These are phyloP conservation scores for Phalacrocorax aristotelis DNA, from an alignment of 2,113 vertebrate genomes.

Conservation along the genomic window DNA sequence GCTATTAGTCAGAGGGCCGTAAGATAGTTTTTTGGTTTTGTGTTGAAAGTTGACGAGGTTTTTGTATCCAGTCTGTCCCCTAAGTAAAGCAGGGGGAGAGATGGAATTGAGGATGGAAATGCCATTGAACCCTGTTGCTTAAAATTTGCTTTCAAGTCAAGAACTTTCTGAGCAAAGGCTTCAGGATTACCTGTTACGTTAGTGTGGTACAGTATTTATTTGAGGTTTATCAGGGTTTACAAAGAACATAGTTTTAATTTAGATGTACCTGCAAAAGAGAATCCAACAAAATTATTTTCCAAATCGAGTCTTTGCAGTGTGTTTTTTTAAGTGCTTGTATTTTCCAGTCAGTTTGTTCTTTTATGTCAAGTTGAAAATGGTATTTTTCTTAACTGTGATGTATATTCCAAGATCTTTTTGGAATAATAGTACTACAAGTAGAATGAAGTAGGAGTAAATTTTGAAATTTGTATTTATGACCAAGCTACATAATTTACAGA, in stretches of 20 bases:
- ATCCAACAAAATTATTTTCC: background rate
- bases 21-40: background rate
- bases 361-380: slow-evolving; percentile 20
- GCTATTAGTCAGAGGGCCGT: background rate
- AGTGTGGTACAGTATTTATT: background rate
- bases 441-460: background rate
- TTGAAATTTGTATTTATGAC: slow-evolving; percentile 15
- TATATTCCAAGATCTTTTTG: slow-evolving; percentile 11
- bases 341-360: slow-evolving; percentile 69
- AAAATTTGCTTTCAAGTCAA: background rate
- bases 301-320: background rate
- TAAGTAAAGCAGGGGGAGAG: background rate
- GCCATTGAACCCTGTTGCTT: background rate
- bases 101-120: background rate
- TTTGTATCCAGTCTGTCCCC: background rate
- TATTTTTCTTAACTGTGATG: background rate
- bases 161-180: background rate
- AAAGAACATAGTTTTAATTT: background rate
- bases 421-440: background rate
- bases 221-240: background rate
- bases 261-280: background rate
- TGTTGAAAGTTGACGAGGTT: background rate
- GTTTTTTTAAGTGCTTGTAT: background rate
- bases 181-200: background rate
- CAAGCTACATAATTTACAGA: slow-evolving; percentile 42